These are phyloP conservation scores for Sebastolobus alascanus DNA, from an alignment of 2,797 vertebrate genomes.

Conservation along the genomic window DNA sequence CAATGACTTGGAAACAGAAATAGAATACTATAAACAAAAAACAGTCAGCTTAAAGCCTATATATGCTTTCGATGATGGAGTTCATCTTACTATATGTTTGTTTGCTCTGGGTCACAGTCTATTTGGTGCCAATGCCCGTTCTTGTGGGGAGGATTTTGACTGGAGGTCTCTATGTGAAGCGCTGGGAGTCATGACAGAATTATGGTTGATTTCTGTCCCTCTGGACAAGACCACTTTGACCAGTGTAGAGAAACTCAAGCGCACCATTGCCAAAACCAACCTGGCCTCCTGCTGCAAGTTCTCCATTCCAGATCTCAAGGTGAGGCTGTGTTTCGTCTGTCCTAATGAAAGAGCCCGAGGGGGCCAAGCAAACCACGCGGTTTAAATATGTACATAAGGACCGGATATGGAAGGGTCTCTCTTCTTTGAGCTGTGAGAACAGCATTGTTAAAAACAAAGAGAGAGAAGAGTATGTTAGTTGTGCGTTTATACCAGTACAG, in stretches of 20 bases:
- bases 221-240: slow-evolving; percentile 92
- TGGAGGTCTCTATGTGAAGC: slow-evolving; percentile 42
- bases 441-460: background rate
- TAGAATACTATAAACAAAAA: background rate
- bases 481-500: slow-evolving; percentile 55
- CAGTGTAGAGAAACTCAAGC: slow-evolving; percentile 91
- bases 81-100: slow-evolving; percentile 6
- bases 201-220: slow-evolving; percentile 96
- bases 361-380: background rate
- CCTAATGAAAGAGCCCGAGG: background rate
- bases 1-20: background rate
- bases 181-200: slow-evolving; percentile 87
- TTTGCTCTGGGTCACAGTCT: slow-evolving; percentile 28
- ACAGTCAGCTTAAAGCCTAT: background rate
- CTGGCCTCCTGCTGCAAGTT: slow-evolving; percentile 91
- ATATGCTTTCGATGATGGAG: background rate
- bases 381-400: background rate
- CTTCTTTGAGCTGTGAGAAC: background rate
- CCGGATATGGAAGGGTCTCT: background rate
- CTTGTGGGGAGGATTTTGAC: slow-evolving; percentile 19
- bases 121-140: slow-evolving; percentile 39
- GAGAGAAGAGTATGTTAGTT: background rate
- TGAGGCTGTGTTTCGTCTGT: slow-evolving; percentile 21
- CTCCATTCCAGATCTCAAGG: slow-evolving; percentile 94
- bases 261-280: slow-evolving; percentile 88